Conservation (phyloP, 2,888 invertebrate genomes). For the Sarcophaga rosellei region DNA sequence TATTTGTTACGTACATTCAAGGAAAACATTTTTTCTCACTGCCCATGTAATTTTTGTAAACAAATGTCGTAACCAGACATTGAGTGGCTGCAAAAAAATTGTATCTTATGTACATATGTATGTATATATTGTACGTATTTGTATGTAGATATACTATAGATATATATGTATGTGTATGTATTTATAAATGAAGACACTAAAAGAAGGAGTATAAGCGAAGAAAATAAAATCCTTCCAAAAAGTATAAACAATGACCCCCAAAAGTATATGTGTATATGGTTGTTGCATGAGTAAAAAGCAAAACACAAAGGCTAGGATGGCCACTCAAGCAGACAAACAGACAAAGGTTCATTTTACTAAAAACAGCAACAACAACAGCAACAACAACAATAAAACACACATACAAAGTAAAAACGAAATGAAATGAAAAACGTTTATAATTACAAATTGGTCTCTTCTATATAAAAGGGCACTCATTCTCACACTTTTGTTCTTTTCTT, state of each 20-base stretch:
- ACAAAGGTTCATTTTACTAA: slow-evolving; percentile 40
- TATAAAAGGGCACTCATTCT: slow-evolving; percentile 45
- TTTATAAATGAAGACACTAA: not conserved
- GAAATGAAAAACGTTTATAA: slow-evolving; percentile 59
- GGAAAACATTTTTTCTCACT: not conserved
- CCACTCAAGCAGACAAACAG: slow-evolving; percentile 3
- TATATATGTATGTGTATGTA: not conserved
- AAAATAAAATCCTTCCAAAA: slow-evolving; percentile 57
- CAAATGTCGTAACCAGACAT: slow-evolving; percentile 63
- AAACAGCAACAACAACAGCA: slow-evolving; percentile 40
- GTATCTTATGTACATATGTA: not conserved
- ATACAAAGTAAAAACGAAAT: not conserved
- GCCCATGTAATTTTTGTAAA: not conserved
- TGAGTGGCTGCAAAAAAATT: slow-evolving; percentile 62
- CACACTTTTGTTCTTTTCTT: not conserved
- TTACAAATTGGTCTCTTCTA: slow-evolving; percentile 66
- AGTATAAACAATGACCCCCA: slow-evolving; percentile 63
- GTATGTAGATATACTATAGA: no score
- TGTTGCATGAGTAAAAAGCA: slow-evolving; percentile 39
- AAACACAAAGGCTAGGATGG: slow-evolving; percentile 29
- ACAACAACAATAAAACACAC: slow-evolving; percentile 11
- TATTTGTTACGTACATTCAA: not conserved
- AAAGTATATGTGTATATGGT: slow-evolving; percentile 32
- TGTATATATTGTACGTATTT: not conserved
- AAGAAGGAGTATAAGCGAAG: not conserved